phyloP scores from a whole-genome alignment of 2,113 vertebrate genomes.

The Colius striatus region DNA sequence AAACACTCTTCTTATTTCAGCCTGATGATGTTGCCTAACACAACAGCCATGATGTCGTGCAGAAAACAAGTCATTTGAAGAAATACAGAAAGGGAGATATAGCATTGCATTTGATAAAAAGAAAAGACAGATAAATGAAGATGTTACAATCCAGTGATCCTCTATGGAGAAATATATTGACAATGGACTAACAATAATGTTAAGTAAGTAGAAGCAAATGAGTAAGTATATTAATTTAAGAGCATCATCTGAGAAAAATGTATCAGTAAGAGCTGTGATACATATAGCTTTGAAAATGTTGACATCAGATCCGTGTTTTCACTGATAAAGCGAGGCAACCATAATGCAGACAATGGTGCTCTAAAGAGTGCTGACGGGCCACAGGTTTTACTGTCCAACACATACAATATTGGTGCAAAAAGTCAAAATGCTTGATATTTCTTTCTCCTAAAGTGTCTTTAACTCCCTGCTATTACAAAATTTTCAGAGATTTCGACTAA shows the following conservation, averaged over 20 bases:
- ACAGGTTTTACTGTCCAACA: not conserved
- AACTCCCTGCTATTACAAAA: not conserved
- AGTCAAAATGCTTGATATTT: not conserved
- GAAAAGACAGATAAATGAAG: too few relatives aligned
- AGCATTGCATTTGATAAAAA: not conserved
- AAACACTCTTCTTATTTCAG: not conserved
- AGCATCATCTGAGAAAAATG: not conserved
- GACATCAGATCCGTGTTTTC: not conserved
- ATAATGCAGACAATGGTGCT: not conserved
- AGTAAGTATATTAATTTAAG: not conserved
- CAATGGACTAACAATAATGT: not conserved
- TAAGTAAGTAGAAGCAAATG: not conserved
- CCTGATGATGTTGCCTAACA: not conserved
- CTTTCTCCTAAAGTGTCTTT: not conserved
- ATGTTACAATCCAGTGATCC: not conserved
- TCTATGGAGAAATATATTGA: not conserved
- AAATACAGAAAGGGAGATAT: not conserved
- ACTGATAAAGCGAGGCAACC: not conserved
- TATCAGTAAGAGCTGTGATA: not conserved
- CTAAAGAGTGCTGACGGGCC: not conserved
- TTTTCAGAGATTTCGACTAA: not conserved
- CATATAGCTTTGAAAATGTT: not conserved
- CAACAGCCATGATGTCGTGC: not conserved
- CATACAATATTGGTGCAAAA: not conserved
- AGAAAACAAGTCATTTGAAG: not conserved